These are phyloP conservation scores for Aphidius ervi DNA, from an alignment of 1,140 invertebrate genomes.

Conservation along the genomic window DNA sequence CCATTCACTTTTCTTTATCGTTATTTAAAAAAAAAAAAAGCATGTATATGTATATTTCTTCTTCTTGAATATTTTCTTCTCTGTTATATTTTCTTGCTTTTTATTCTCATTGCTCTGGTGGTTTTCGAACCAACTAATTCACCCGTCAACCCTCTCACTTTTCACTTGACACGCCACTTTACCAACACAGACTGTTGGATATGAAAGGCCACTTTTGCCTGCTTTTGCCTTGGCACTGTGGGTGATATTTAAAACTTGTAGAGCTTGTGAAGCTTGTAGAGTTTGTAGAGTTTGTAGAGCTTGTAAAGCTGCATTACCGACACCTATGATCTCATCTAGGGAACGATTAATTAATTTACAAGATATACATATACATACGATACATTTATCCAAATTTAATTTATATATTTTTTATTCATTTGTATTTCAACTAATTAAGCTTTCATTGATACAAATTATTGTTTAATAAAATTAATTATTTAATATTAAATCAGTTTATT, in stretches of 20 bases:
- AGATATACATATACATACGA: conserved; percentile 36
- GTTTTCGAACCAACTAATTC: conserved; percentile 49
- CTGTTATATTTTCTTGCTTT: neutral
- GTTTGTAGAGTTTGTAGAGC: conserved; percentile 32
- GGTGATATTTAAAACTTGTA: too few relatives aligned
- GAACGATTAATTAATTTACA: conserved; percentile 50
- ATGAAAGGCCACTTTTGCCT: conserved; percentile 32
- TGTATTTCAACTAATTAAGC: too few relatives aligned
- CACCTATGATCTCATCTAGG: conserved; percentile 50
- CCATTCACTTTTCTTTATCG: conserved; percentile 19
- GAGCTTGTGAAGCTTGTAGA: conserved; percentile 24
- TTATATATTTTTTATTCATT: too few relatives aligned
- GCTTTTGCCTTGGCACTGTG: conserved; percentile 19
- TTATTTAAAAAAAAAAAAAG: too few relatives aligned
- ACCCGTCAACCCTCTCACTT: conserved; percentile 28
- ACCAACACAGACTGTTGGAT: conserved; percentile 16
- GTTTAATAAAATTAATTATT: too few relatives aligned
- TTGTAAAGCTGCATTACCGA: conserved; percentile 37
- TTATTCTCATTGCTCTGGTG: conserved; percentile 4
- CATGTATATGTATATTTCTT: neutral
- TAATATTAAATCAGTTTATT: too few relatives aligned
- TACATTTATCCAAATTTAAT: neutral
- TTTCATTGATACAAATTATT: too few relatives aligned
- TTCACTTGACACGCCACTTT: conserved; percentile 19
- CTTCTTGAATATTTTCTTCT: neutral